Percentiles rank a stretch among this genome's conserved stretches.
Evolutionary conservation across 2,888 invertebrate species (phyloP).

Genomic region (Griposia aprilina): DNA sequence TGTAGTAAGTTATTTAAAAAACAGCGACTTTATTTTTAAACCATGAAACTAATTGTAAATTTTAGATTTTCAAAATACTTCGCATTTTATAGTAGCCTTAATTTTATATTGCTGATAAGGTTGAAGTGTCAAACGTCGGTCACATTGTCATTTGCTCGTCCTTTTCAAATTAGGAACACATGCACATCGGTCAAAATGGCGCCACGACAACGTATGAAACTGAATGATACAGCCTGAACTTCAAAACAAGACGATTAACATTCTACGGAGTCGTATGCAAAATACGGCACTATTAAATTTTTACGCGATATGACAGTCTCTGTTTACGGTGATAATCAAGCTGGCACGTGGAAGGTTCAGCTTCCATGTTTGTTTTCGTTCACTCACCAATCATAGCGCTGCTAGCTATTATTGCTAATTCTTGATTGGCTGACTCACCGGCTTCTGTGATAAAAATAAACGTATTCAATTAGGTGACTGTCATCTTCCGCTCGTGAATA

Average conservation of each 20-base stretch:
- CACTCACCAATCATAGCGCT: slow-evolving; percentile 46
- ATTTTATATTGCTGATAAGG: neutral
- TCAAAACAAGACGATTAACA: slow-evolving; percentile 75
- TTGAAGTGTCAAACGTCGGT: slow-evolving; percentile 35
- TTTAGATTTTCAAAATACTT: neutral
- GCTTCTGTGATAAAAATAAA: slow-evolving; percentile 54
- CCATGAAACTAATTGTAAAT: too few species aligned
- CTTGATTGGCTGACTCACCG: slow-evolving; percentile 60
- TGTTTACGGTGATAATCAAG: slow-evolving; percentile 59
- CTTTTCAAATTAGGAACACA: slow-evolving; percentile 42
- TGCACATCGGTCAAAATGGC: slow-evolving; percentile 51
- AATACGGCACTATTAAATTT: slow-evolving; percentile 60
- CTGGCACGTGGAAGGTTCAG: slow-evolving; percentile 54
- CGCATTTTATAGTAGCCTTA: slow-evolving; percentile 5
- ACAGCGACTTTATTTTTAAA: neutral
- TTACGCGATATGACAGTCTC: slow-evolving; percentile 53
- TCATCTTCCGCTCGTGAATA: slow-evolving; percentile 30
- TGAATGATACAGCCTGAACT: slow-evolving; percentile 56
- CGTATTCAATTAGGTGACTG: slow-evolving; percentile 46
- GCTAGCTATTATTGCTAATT: slow-evolving; percentile 57
- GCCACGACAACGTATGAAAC: slow-evolving; percentile 39
- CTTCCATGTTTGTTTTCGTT: slow-evolving; percentile 65
- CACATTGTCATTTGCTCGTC: slow-evolving; percentile 23
- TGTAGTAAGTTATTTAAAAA: neutral
- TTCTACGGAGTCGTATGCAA: slow-evolving; percentile 69